Evolutionary conservation across 2,888 invertebrate species (phyloP).

Genomic region (Eupelmus urozonus): DNA sequence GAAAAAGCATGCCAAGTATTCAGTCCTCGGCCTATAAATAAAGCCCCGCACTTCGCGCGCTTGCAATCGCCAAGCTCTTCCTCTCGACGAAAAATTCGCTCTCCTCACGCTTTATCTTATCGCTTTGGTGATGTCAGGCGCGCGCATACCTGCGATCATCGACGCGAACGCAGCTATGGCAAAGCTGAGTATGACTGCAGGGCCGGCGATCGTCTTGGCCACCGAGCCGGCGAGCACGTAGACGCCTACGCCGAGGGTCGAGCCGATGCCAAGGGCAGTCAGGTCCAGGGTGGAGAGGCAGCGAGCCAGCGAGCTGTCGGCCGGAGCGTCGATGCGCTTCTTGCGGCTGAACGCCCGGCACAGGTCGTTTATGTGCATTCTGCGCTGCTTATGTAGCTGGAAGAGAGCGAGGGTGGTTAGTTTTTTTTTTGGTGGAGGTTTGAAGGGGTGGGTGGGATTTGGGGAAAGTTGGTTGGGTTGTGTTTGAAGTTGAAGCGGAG

Average conservation of each 20-base stretch:
- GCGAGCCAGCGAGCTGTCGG: constrained; percentile 79
- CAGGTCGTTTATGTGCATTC: constrained; percentile 57
- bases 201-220: constrained; percentile 89
- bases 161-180: constrained; percentile 94
- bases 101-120: background rate
- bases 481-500: too few species aligned
- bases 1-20: constrained; percentile 15
- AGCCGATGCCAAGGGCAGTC: constrained; percentile 89
- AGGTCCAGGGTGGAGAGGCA: constrained; percentile 90
- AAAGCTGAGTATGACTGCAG: constrained; percentile 91
- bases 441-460: too few species aligned
- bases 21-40: constrained; percentile 1
- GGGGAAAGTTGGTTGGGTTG: too few species aligned
- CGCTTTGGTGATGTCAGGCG: too few species aligned
- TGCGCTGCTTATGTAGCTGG: constrained; percentile 52
- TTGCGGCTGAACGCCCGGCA: constrained; percentile 67
- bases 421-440: too few species aligned
- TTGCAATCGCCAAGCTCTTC: background rate
- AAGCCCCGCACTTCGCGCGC: background rate
- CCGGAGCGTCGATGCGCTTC: constrained; percentile 63
- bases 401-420: too few species aligned
- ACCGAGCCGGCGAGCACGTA: constrained; percentile 93
- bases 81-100: background rate
- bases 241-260: constrained; percentile 92
- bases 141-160: constrained; percentile 86